Conservation (phyloP, 2,888 invertebrate species). For the Frankliniella fusca region DNA sequence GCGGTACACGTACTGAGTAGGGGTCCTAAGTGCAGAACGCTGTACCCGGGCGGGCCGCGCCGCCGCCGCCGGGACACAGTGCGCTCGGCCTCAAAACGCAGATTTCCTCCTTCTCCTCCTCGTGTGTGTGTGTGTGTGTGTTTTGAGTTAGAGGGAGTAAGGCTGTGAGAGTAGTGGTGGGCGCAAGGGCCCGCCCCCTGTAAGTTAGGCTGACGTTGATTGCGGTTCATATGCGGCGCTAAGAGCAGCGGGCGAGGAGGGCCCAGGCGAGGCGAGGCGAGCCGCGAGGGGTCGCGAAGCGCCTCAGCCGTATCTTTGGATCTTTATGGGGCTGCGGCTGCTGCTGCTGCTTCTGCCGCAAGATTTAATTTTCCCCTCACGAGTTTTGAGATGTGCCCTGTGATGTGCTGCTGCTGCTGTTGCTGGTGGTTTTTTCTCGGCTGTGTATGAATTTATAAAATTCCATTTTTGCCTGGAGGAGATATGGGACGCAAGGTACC, state of each 20-base stretch:
- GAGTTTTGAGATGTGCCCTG: too few relatives aligned
- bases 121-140: background rate
- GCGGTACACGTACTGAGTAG: too few relatives aligned
- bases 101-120: background rate
- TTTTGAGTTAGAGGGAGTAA: too few relatives aligned
- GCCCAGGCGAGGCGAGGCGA: background rate
- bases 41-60: background rate
- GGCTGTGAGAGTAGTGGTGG: too few relatives aligned
- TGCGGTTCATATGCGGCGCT: background rate
- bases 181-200: background rate
- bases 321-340: too few relatives aligned
- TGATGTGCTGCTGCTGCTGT: too few relatives aligned
- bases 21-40: slow-evolving; percentile 9
- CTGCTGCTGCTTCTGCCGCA: too few relatives aligned
- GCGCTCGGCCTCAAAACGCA: slow-evolving; percentile 4
- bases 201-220: slow-evolving; percentile 17
- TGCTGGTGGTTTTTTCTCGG: too few relatives aligned
- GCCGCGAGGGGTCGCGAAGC: background rate
- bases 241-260: background rate
- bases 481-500: too few relatives aligned
- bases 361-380: too few relatives aligned
- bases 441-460: too few relatives aligned
- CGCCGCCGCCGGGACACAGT: background rate
- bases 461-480: too few relatives aligned
- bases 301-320: background rate